Evolutionary conservation across 2,888 invertebrate genomes (phyloP).

Genomic region (Exocentrus adspersus): DNA sequence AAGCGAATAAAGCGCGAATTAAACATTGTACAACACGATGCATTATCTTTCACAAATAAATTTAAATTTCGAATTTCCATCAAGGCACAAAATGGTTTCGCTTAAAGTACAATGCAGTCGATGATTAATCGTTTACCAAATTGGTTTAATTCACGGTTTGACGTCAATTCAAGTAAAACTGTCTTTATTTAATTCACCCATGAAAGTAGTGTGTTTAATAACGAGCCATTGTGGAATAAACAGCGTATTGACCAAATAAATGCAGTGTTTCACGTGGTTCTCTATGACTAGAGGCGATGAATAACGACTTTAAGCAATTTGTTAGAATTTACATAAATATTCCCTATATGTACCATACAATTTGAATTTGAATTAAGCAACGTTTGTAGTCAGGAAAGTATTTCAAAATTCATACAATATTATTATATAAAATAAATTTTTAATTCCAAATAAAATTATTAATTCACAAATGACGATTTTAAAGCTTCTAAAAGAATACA

Average conservation of each 20-base stretch:
- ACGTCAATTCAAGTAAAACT: background rate
- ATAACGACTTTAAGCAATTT: too few relatives aligned
- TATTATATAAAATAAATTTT: too few relatives aligned
- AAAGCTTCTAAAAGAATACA: too few relatives aligned
- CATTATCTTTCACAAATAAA: background rate
- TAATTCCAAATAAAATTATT: too few relatives aligned
- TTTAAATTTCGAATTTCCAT: background rate
- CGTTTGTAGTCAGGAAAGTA: too few relatives aligned
- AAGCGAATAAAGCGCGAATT: background rate
- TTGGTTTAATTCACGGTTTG: slow-evolving; percentile 1
- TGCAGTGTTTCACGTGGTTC: background rate
- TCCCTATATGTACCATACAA: too few relatives aligned
- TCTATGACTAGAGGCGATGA: too few relatives aligned
- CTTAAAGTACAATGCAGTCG: background rate
- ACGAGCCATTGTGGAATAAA: background rate
- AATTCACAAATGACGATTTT: too few relatives aligned
- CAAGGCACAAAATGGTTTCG: background rate
- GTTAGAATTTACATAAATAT: too few relatives aligned
- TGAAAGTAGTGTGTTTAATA: slow-evolving; percentile 1
- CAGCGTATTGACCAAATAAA: background rate
- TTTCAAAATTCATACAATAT: too few relatives aligned
- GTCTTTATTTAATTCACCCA: background rate
- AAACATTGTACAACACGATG: background rate
- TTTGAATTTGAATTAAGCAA: too few relatives aligned
- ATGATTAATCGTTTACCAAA: background rate